phyloP scores from a whole-genome alignment of 2,797 vertebrate species.

The Etheostoma nigrum region DNA sequence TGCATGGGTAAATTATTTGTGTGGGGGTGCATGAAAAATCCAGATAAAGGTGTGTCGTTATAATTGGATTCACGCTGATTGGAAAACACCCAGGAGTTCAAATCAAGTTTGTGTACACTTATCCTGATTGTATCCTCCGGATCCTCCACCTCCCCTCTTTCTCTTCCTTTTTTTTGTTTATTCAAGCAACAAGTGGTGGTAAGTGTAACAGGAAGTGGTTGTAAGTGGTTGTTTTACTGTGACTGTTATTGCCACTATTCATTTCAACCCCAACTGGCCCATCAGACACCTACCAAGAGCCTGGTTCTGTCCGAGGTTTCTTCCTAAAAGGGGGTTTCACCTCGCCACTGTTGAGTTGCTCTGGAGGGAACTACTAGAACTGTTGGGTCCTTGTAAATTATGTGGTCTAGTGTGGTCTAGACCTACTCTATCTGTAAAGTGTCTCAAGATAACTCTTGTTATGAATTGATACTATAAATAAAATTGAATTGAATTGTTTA shows the following conservation, averaged over 20 bases:
- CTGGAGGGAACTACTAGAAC: no score
- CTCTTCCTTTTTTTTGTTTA: slow-evolving; percentile 29
- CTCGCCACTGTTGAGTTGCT: no score
- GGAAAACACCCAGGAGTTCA: slow-evolving; percentile 30
- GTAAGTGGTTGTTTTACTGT: slow-evolving; percentile 8
- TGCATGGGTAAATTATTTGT: background rate
- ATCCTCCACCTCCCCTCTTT: background rate
- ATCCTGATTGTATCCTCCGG: slow-evolving; percentile 18
- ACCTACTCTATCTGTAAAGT: no score
- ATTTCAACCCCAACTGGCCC: no score
- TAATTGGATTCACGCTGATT: slow-evolving; percentile 38
- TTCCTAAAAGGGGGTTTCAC: no score
- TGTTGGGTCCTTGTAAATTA: no score
- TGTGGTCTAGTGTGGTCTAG: no score
- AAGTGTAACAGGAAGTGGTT: slow-evolving; percentile 13
- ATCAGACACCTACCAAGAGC: no score
- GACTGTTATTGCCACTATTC: no score
- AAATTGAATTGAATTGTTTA: background rate
- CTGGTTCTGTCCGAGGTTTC: no score
- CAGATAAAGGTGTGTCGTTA: background rate
- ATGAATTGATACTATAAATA: no score
- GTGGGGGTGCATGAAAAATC: background rate
- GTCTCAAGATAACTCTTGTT: no score
- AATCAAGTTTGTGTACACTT: slow-evolving; percentile 37
- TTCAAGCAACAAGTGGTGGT: slow-evolving; percentile 24